Evolutionary conservation across 2,113 vertebrate species (phyloP).

Genomic region (Nothoprocta perdicaria): DNA sequence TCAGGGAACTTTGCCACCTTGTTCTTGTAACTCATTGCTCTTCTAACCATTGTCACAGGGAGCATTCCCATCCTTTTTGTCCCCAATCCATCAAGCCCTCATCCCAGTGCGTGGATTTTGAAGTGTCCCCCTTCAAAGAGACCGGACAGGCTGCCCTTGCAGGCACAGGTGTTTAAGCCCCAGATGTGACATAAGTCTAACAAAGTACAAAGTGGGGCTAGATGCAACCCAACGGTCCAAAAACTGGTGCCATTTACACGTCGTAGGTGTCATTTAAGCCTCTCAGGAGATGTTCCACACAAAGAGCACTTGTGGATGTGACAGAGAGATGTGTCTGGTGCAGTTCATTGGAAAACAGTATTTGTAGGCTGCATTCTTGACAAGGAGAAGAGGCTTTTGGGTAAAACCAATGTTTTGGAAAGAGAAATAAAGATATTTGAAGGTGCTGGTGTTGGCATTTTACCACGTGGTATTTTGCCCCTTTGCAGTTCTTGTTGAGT

Average conservation of each 20-base stretch:
- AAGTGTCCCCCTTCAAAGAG: neutral
- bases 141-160: neutral
- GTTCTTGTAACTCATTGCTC: neutral
- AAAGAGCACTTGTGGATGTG: neutral
- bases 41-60: no score
- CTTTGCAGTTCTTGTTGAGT: neutral
- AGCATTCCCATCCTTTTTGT: neutral
- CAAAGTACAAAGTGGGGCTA: neutral
- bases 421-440: neutral
- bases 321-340: neutral
- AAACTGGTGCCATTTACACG: neutral
- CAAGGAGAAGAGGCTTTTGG: slow-evolving; percentile 37
- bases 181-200: neutral
- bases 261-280: neutral
- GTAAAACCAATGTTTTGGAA: slow-evolving; percentile 44
- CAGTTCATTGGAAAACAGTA: neutral
- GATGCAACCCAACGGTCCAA: neutral
- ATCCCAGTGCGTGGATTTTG: neutral
- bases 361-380: slow-evolving; percentile 33
- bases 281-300: neutral
- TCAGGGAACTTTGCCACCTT: neutral
- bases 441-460: neutral
- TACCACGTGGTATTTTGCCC: neutral
- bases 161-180: neutral
- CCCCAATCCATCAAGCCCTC: neutral